Evolutionary conservation across 1,140 invertebrate species (phyloP).

Genomic region (Papilio dardanus): DNA sequence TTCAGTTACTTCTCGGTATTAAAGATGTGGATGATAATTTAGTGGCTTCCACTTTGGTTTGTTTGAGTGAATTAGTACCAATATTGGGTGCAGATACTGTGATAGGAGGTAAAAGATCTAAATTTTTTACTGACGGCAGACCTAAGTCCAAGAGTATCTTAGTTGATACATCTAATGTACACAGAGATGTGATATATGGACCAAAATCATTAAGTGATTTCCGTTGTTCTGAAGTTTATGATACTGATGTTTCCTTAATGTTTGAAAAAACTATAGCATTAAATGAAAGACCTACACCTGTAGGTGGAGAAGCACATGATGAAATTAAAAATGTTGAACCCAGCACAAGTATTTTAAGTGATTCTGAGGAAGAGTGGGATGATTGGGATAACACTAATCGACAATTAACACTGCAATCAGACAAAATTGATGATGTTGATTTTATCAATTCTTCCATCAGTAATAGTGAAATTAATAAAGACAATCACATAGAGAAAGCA

Average conservation of each 20-base stretch:
- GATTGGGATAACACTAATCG: conserved; percentile 87
- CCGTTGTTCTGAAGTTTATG: conserved; percentile 59
- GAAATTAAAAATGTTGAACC: conserved; percentile 64
- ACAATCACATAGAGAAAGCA: conserved; percentile 33
- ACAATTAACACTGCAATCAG: conserved; percentile 40
- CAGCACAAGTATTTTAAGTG: conserved; percentile 44
- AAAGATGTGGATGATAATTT: conserved; percentile 91
- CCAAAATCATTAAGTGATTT: conserved; percentile 63
- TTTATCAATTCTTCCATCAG: neutral
- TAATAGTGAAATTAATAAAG: conserved; percentile 23
- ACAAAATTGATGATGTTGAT: neutral
- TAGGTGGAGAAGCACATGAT: conserved; percentile 89
- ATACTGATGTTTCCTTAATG: conserved; percentile 50
- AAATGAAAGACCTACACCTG: conserved; percentile 89
- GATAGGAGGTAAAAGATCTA: conserved; percentile 90
- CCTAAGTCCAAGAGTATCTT: conserved; percentile 81
- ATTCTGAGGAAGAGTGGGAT: conserved; percentile 85
- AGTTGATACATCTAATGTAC: conserved; percentile 47
- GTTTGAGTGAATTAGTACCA: conserved; percentile 91
- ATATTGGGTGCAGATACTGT: conserved; percentile 91
- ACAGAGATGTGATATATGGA: conserved; percentile 47
- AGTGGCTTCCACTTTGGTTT: conserved; percentile 89
- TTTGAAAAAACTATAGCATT: conserved; percentile 79
- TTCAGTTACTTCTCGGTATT: conserved; percentile 90
- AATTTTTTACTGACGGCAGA: conserved; percentile 91